phyloP scores from a whole-genome alignment of 2,888 invertebrate genomes.

The Trissolcus japonicus region DNA sequence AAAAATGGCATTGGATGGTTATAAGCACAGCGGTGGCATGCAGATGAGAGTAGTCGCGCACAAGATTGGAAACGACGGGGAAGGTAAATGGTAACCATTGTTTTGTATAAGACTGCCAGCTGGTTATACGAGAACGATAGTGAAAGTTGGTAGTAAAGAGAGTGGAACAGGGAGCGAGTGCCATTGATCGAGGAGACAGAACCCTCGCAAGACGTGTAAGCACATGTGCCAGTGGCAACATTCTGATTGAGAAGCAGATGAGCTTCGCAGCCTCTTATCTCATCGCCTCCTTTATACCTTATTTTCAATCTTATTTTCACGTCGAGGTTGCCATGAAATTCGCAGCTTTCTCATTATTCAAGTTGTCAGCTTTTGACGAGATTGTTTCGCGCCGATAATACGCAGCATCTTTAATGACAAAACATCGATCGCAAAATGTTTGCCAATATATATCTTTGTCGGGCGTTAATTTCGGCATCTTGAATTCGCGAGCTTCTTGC shows the following conservation, averaged over 20 bases:
- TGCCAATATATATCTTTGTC: constrained; percentile 30
- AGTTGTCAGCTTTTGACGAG: constrained; percentile 44
- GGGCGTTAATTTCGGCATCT: not conserved
- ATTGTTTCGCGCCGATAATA: constrained; percentile 35
- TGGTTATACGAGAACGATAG: constrained; percentile 55
- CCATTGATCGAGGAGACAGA: constrained; percentile 68
- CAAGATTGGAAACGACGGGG: not conserved
- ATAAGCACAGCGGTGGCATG: constrained; percentile 7
- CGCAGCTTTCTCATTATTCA: constrained; percentile 53
- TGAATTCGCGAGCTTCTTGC: constrained; percentile 9
- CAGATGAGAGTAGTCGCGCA: constrained; percentile 1
- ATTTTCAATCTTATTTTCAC: constrained; percentile 54
- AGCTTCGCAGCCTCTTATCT: constrained; percentile 68
- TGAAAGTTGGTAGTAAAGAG: constrained; percentile 59
- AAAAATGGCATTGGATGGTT: not conserved
- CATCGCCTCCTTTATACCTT: constrained; percentile 53
- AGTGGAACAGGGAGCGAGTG: constrained; percentile 63
- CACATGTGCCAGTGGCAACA: constrained; percentile 71
- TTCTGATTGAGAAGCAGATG: constrained; percentile 73
- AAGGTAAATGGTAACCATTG: constrained; percentile 60
- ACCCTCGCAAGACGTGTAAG: constrained; percentile 65
- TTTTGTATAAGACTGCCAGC: constrained; percentile 67
- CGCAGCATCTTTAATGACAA: constrained; percentile 28
- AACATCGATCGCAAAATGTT: constrained; percentile 33
- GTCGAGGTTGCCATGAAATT: constrained; percentile 29